Conservation (phyloP, 2,113 vertebrate genomes). For the Channa maculata region DNA sequence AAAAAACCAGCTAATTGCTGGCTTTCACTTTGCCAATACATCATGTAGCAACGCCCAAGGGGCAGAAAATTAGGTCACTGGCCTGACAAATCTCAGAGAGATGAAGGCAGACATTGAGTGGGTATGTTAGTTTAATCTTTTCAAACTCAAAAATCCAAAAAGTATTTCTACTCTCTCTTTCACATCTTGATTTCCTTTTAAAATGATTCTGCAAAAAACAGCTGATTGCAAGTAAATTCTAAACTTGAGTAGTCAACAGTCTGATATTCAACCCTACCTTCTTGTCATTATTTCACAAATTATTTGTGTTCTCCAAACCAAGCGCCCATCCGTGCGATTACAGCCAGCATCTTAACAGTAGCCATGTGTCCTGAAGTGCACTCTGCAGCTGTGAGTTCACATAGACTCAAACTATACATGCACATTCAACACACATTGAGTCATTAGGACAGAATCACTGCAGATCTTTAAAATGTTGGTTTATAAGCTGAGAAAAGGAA, state of each 20-base stretch:
- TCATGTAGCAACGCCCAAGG: slow-evolving; percentile 24
- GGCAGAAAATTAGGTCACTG: slow-evolving; percentile 29
- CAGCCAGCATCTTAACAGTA: slow-evolving; percentile 55
- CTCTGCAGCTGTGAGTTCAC: slow-evolving; percentile 21
- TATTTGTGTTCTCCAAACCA: slow-evolving; percentile 38
- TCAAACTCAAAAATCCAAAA: slow-evolving; percentile 12
- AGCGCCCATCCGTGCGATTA: slow-evolving; percentile 41
- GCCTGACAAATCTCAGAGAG: slow-evolving; percentile 34
- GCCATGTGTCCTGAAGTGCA: slow-evolving; percentile 61
- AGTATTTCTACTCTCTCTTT: slow-evolving; percentile 1
- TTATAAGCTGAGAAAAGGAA: slow-evolving; percentile 22
- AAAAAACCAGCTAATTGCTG: slow-evolving; percentile 12
- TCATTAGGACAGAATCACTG: slow-evolving; percentile 26
- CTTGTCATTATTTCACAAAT: slow-evolving; percentile 40
- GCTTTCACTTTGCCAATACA: slow-evolving; percentile 36
- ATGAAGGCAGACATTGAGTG: background rate
- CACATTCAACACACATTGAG: slow-evolving; percentile 14
- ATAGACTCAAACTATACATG: slow-evolving; percentile 20
- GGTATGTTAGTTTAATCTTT: slow-evolving; percentile 22
- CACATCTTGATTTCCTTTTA: slow-evolving; percentile 26
- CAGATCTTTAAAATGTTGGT: slow-evolving; percentile 40
- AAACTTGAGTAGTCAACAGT: slow-evolving; percentile 5
- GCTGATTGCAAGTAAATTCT: slow-evolving; percentile 32
- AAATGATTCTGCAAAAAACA: slow-evolving; percentile 23
- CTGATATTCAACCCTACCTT: slow-evolving; percentile 21